phyloP scores from a whole-genome alignment of 1,140 invertebrate genomes.

The Aphis craccivora region DNA sequence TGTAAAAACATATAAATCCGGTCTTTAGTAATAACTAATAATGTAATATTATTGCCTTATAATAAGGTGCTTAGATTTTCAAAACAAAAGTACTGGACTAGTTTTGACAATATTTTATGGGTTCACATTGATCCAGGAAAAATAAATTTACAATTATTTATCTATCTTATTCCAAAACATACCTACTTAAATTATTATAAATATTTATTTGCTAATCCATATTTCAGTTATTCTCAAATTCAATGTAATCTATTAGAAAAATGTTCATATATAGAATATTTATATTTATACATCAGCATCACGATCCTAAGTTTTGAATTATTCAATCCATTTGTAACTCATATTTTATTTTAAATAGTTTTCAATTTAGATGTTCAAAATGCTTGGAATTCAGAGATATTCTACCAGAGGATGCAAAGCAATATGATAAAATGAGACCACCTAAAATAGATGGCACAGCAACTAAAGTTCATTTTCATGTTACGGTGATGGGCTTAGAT shows the following conservation, averaged over 20 bases:
- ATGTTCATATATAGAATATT: neutral
- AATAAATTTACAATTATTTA: neutral
- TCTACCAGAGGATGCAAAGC: slow-evolving; percentile 81
- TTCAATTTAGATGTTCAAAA: slow-evolving; percentile 66
- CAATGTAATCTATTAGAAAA: neutral
- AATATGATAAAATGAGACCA: slow-evolving; percentile 89
- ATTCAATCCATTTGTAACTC: neutral
- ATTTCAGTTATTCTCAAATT: neutral
- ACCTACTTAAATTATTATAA: neutral
- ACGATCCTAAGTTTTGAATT: neutral
- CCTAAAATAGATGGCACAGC: slow-evolving; percentile 87
- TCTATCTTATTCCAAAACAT: neutral
- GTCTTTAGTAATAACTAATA: neutral
- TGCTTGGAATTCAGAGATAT: slow-evolving; percentile 83
- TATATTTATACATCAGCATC: neutral
- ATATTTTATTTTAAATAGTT: neutral
- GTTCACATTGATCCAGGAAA: neutral
- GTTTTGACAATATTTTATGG: no score
- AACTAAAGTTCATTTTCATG: slow-evolving; percentile 87
- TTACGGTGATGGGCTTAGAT: slow-evolving; percentile 91
- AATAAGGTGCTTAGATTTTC: neutral
- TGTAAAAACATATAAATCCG: no score
- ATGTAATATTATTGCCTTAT: neutral
- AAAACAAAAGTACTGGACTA: neutral
- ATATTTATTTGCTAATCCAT: neutral